These are phyloP conservation scores for Brachionus plicatilis DNA, from an alignment of 1,140 invertebrate genomes.

Conservation along the genomic window DNA sequence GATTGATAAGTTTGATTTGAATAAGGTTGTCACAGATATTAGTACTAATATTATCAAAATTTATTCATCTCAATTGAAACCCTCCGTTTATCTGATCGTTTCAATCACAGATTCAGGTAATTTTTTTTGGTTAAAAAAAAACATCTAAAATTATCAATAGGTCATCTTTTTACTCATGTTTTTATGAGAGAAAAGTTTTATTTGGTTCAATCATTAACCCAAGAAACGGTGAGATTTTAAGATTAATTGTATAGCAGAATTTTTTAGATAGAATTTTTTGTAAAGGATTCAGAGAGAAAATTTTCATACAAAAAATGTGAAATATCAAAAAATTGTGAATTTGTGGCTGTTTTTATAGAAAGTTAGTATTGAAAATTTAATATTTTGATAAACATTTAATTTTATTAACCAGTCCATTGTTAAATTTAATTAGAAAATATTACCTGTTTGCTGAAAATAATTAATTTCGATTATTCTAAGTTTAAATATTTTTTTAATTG, in stretches of 20 bases:
- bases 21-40: background rate
- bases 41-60: background rate
- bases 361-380: background rate
- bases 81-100: background rate
- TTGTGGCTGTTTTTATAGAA: conserved; percentile 2
- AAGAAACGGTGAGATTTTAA: background rate
- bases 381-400: too few species aligned
- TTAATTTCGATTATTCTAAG: too few species aligned
- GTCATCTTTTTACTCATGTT: conserved; percentile 16
- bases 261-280: background rate
- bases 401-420: background rate
- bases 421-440: too few species aligned
- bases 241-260: background rate
- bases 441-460: too few species aligned
- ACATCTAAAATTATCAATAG: background rate
- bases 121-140: background rate
- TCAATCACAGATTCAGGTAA: background rate
- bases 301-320: conserved; percentile 12
- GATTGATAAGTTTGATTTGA: conserved; percentile 1
- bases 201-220: background rate
- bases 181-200: background rate
- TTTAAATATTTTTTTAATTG: too few species aligned
- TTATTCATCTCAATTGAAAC: background rate
- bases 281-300: conserved; percentile 15
- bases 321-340: conserved; percentile 6